Conservation (phyloP, 2,797 vertebrate species). For the Florisuga fusca region DNA sequence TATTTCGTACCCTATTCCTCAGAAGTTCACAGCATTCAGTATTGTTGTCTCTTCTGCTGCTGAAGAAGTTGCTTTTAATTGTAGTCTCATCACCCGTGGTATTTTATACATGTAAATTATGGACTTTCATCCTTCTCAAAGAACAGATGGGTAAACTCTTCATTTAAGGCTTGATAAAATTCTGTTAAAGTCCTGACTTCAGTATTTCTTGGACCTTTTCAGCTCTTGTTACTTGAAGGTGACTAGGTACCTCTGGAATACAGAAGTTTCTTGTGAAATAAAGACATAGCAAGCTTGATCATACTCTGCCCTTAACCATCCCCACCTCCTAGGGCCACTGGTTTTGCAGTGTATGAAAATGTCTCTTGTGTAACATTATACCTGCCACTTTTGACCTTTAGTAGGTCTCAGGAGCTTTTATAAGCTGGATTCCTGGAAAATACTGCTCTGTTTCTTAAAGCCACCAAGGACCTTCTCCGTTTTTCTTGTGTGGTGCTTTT, state of each 20-base stretch:
- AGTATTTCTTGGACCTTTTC: neutral
- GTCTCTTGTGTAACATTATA: neutral
- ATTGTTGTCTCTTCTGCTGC: neutral
- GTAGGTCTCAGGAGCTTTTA: neutral
- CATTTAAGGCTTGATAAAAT: neutral
- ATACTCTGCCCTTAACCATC: fast-evolving
- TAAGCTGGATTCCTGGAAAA: constrained; percentile 10
- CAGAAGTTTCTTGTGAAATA: neutral
- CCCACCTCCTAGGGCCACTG: neutral
- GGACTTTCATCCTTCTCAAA: neutral
- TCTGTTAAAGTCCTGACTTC: neutral
- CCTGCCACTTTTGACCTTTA: constrained; percentile 16
- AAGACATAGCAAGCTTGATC: neutral
- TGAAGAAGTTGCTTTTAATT: neutral
- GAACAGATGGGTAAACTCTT: neutral
- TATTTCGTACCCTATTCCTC: neutral
- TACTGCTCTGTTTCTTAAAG: neutral
- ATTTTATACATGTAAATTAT: neutral
- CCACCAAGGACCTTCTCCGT: neutral
- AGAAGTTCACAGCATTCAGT: neutral
- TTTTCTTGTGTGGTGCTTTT: neutral
- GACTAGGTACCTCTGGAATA: neutral
- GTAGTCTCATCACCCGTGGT: neutral
- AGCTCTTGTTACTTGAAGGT: neutral
- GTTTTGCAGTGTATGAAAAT: neutral